Percentiles rank a stretch among this genome's conserved stretches.
Evolutionary conservation across 2,888 invertebrate genomes (phyloP).

Genomic region (Leptinotarsa juncta): DNA sequence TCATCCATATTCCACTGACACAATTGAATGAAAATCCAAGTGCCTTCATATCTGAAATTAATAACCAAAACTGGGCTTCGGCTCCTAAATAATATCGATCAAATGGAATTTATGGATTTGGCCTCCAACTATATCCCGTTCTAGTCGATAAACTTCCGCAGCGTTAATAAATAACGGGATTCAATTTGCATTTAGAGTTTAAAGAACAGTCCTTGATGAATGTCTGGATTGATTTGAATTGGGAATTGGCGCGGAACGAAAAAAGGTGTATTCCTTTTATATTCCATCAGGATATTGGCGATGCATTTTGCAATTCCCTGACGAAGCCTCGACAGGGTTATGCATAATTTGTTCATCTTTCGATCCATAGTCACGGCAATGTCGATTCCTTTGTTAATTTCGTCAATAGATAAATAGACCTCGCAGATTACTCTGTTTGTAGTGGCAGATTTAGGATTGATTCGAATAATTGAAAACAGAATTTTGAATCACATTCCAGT

Average conservation of each 20-base stretch:
- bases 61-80: too few relatives aligned
- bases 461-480: not conserved
- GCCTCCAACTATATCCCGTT: not conserved
- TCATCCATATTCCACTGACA: too few relatives aligned
- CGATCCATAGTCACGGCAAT: not conserved
- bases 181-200: conserved; percentile 6
- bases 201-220: not conserved
- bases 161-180: not conserved
- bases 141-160: not conserved
- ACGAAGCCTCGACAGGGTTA: not conserved
- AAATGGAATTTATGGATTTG: not conserved
- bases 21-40: too few relatives aligned
- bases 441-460: not conserved
- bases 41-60: too few relatives aligned
- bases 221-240: not conserved
- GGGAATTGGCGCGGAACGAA: not conserved
- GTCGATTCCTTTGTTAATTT: not conserved
- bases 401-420: not conserved
- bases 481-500: too few relatives aligned
- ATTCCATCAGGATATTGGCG: not conserved
- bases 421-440: not conserved
- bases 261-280: not conserved
- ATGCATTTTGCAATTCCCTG: not conserved
- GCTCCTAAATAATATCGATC: too few relatives aligned
- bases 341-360: not conserved